Percentiles rank a stretch among this genome's conserved stretches.
Evolutionary conservation across 2,888 invertebrate genomes (phyloP).

Genomic region (Melangyna quadrimaculata): DNA sequence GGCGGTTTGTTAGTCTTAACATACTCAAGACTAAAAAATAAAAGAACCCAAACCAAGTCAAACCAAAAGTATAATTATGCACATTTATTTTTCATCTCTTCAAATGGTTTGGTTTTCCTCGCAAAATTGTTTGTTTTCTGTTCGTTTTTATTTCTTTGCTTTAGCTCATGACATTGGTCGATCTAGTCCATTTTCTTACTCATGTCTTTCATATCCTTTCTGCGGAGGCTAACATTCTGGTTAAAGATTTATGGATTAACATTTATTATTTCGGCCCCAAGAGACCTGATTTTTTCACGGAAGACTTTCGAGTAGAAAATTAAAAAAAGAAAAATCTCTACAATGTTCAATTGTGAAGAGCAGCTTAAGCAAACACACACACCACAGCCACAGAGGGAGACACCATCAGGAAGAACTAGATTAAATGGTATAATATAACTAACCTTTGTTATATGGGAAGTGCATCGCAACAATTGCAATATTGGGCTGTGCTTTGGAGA

Average conservation of each 20-base stretch:
- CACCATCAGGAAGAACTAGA: slow-evolving; percentile 64
- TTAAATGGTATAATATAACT: slow-evolving; percentile 58
- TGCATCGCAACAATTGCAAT: too few species aligned
- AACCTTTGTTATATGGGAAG: slow-evolving; percentile 60
- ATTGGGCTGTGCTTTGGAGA: slow-evolving; percentile 36
- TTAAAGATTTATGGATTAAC: slow-evolving; percentile 71
- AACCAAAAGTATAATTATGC: slow-evolving; percentile 68
- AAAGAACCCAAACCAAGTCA: slow-evolving; percentile 48
- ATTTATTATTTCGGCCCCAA: slow-evolving; percentile 67
- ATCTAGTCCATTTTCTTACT: slow-evolving; percentile 47
- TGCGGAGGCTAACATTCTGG: slow-evolving; percentile 37
- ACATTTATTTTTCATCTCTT: slow-evolving; percentile 62
- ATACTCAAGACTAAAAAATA: slow-evolving; percentile 39
- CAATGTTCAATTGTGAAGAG: slow-evolving; percentile 59
- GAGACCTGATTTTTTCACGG: slow-evolving; percentile 22
- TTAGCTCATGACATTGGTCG: slow-evolving; percentile 8
- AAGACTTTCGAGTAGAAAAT: background rate
- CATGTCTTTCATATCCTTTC: slow-evolving; percentile 59
- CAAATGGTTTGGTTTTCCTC: slow-evolving; percentile 48
- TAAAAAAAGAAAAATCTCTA: slow-evolving; percentile 25
- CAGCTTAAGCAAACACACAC: slow-evolving; percentile 15
- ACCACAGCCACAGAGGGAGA: slow-evolving; percentile 21
- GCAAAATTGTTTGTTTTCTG: background rate
- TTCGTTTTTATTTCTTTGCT: background rate
- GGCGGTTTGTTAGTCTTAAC: slow-evolving; percentile 10